Conservation (phyloP, 2,797 vertebrate species). For the Acanthurus leucopareius region DNA sequence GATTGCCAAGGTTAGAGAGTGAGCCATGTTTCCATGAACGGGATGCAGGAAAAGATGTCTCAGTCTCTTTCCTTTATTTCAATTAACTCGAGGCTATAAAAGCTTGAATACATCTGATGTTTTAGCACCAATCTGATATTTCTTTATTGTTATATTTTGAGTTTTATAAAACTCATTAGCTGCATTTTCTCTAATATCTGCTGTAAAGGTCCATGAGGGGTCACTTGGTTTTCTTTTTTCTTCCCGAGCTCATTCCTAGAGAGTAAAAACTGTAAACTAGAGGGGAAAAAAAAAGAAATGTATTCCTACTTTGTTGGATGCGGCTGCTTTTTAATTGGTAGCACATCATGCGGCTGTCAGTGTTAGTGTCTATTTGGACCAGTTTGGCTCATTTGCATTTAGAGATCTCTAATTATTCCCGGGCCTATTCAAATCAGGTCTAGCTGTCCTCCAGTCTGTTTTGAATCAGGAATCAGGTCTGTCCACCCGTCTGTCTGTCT, state of each 20-base stretch:
- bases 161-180: not conserved
- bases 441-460: not conserved
- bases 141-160: not conserved
- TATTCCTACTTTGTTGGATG: not conserved
- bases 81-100: not conserved
- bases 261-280: not conserved
- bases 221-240: not conserved
- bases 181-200: not conserved
- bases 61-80: not conserved
- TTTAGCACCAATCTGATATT: not conserved
- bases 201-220: not conserved
- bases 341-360: not conserved
- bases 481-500: too few species aligned
- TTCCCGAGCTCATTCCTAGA: not conserved
- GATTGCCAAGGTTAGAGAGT: conserved; percentile 13
- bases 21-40: not conserved
- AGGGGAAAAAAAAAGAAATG: not conserved
- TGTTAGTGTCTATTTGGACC: not conserved
- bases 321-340: not conserved
- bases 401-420: not conserved
- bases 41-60: not conserved
- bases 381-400: not conserved
- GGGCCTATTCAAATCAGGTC: not conserved
- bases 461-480: not conserved
- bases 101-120: not conserved